phyloP scores from a whole-genome alignment of 2,888 invertebrate genomes.

The Peribatodes rhomboidaria region DNA sequence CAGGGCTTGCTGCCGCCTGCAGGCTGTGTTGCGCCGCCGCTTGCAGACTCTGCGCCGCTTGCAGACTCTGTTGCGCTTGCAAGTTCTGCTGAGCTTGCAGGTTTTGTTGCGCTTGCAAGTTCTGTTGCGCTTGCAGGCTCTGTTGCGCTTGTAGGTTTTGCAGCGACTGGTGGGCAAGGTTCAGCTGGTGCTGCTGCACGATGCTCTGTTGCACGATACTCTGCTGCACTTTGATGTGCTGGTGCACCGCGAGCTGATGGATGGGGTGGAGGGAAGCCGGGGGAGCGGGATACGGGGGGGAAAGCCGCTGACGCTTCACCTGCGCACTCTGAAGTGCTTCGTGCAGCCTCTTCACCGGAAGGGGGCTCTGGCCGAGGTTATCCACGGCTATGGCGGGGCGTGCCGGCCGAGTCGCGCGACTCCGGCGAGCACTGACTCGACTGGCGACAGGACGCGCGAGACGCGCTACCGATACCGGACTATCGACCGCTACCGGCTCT shows the following conservation, averaged over 20 bases:
- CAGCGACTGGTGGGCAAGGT: slow-evolving; percentile 80
- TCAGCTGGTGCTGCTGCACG: slow-evolving; percentile 82
- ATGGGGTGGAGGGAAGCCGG: slow-evolving; percentile 77
- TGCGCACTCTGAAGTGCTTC: slow-evolving; percentile 87
- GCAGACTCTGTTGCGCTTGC: slow-evolving; percentile 68
- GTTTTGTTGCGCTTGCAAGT: slow-evolving; percentile 65
- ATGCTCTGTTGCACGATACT: slow-evolving; percentile 83
- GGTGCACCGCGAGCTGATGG: slow-evolving; percentile 81
- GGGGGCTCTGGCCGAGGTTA: slow-evolving; percentile 86
- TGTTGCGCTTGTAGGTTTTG: slow-evolving; percentile 76
- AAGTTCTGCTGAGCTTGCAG: slow-evolving; percentile 66
- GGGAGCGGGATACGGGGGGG: slow-evolving; percentile 86
- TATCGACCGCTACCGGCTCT: slow-evolving; percentile 70
- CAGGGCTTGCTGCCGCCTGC: slow-evolving; percentile 67
- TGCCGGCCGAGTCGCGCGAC: slow-evolving; percentile 85
- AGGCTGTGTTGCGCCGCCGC: slow-evolving; percentile 54
- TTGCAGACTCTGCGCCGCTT: slow-evolving; percentile 64
- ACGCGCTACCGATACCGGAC: slow-evolving; percentile 72
- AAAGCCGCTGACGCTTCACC: slow-evolving; percentile 88
- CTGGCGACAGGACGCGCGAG: slow-evolving; percentile 76
- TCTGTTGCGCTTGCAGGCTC: slow-evolving; percentile 66
- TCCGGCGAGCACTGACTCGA: slow-evolving; percentile 84
- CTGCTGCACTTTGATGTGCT: slow-evolving; percentile 82
- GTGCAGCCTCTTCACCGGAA: slow-evolving; percentile 87
- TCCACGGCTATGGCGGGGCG: slow-evolving; percentile 86